Evolutionary conservation across 2,888 invertebrate genomes (phyloP), one percentile per base, ranked within the genome.

Genomic region (Trichogramma evanescens): DNA sequence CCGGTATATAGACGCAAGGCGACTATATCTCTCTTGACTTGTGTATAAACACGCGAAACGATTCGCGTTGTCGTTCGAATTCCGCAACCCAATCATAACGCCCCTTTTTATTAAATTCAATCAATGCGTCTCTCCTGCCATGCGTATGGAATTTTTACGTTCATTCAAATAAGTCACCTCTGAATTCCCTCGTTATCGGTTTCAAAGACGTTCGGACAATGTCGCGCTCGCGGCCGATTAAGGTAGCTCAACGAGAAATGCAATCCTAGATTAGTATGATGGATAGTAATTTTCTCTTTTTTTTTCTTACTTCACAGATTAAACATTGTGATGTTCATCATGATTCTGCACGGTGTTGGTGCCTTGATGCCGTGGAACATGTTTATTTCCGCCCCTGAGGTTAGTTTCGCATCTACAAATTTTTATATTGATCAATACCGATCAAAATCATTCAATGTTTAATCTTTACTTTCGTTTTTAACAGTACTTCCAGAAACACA

Each of bases 331-430:
- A 95, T 91, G 79, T 79, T 93, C 58, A 95, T 94, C 62, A 85
- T 98, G 75, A 69, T 97, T 67, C 82, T 97, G 54, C 96, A 98
- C 79, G 99, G 98, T 6, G 84, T 99, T 66, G 98, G 97, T 49
- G 89, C 92, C 0, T 83, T 91, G 63, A 95, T 95, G 82, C 95
- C 98, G 9, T 99, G 98, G 98, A 99, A 99, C 80, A 97, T 97
- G 95, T 97, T 99, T 78, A 96, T 99, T 75, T 99, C 92, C 64
- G 95, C 96, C 44, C 89, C 91, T 79, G 75, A 79, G 69, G 91
- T 91, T 80, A 84, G 86, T 63, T 54, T 51, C 38, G 42, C 10
- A 50, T 48, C 26, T 26, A 3, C 41, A 44, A 44, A 2, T 54
- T 54, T 44, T 7, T 43, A 4, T 3, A 8, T 13, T 8, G 7